Conservation (phyloP, 2,888 invertebrate species). For the Alitta virens region DNA sequence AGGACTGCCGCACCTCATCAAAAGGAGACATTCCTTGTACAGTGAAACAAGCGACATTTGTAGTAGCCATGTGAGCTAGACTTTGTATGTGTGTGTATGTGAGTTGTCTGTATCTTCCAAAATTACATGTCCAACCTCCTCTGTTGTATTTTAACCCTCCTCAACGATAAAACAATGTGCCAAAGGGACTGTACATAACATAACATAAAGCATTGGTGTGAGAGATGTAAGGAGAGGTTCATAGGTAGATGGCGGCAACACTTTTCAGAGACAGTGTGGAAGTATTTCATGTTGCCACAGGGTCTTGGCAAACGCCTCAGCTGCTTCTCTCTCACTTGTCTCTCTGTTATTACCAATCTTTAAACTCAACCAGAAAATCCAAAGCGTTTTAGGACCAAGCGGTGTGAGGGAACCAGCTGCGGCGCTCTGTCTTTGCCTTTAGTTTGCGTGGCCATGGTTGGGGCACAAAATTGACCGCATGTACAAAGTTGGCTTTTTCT, state of each 20-base stretch:
- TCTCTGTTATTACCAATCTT: too few relatives aligned
- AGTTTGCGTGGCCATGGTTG: constrained; percentile 7
- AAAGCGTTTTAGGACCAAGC: too few relatives aligned
- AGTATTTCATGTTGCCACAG: constrained; percentile 1
- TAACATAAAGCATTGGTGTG: too few relatives aligned
- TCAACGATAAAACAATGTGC: constrained; percentile 1
- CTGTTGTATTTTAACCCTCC: not conserved
- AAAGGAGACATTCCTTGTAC: constrained; percentile 18
- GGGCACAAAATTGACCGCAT: not conserved
- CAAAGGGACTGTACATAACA: not conserved
- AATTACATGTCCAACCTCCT: not conserved
- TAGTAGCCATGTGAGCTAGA: constrained; percentile 2
- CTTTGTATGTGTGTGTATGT: not conserved
- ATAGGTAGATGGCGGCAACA: not conserved
- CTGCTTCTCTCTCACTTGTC: too few relatives aligned
- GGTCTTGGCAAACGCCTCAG: not conserved
- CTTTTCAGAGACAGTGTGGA: not conserved
- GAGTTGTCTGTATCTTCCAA: constrained; percentile 1
- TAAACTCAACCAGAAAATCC: too few relatives aligned
- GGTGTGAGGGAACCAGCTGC: too few relatives aligned
- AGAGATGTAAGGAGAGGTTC: too few relatives aligned
- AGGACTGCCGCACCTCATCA: constrained; percentile 7
- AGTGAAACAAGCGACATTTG: not conserved
- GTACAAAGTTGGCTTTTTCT: constrained; percentile 1
- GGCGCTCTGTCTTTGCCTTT: not conserved